A percentile compares a stretch with the other conserved stretches of the same genome.
These are phyloP conservation scores for Xiphorhynchus erythropygius DNA, from an alignment of 2,797 vertebrate genomes.

Conservation along the genomic window DNA sequence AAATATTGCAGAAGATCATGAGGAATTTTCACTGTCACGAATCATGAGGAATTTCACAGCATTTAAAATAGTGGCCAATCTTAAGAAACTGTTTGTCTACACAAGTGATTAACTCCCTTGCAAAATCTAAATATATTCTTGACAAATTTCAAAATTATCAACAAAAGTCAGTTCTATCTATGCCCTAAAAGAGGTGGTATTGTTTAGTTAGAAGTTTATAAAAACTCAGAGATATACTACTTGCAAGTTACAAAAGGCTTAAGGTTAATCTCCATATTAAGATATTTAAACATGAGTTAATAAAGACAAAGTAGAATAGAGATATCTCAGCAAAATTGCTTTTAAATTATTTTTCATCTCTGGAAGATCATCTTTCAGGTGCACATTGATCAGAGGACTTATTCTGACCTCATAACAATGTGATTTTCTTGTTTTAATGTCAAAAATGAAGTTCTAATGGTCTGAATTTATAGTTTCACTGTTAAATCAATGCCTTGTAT, in stretches of 20 bases:
- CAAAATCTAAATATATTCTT: background rate
- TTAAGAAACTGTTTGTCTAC: background rate
- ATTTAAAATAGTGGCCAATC: background rate
- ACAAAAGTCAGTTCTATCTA: background rate
- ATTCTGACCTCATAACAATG: background rate
- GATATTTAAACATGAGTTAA: background rate
- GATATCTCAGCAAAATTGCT: background rate
- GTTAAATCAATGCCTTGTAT: conserved; percentile 25
- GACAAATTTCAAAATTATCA: background rate
- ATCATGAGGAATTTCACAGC: background rate
- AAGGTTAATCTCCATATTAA: background rate
- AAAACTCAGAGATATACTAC: background rate
- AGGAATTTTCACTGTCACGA: background rate
- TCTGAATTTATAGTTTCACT: conserved; percentile 2
- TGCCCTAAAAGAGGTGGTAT: background rate
- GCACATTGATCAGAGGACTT: conserved; percentile 1
- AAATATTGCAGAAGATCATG: background rate
- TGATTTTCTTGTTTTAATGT: conserved; percentile 22
- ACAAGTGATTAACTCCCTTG: background rate
- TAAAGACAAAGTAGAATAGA: background rate
- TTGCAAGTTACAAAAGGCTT: background rate
- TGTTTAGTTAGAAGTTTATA: background rate
- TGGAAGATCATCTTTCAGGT: background rate
- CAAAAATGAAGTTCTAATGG: background rate
- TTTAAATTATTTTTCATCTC: background rate